Evolutionary conservation across 2,113 vertebrate genomes (phyloP).

Genomic region (Oreocharis arfaki): DNA sequence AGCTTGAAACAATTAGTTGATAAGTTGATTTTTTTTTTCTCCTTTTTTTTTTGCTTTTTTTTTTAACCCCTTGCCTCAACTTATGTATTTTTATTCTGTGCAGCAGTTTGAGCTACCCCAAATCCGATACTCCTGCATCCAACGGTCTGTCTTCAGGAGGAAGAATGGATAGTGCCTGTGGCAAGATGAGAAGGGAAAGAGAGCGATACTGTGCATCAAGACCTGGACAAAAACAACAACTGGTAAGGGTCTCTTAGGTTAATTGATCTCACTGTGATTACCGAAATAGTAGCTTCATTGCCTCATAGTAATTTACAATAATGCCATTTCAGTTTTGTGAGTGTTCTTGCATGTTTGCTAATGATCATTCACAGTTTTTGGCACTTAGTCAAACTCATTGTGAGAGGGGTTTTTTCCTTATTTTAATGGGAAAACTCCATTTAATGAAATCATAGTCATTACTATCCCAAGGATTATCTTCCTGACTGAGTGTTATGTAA

Average conservation of each 20-base stretch:
- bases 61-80: neutral
- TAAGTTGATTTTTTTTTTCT: neutral
- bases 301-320: neutral
- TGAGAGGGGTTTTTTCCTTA: neutral
- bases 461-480: neutral
- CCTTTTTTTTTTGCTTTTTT: too few species aligned
- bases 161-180: constrained; percentile 69
- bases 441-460: neutral
- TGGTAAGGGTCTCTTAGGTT: constrained; percentile 67
- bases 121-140: constrained; percentile 79
- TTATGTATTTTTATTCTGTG: constrained; percentile 3
- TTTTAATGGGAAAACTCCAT: neutral
- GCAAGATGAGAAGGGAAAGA: constrained; percentile 91
- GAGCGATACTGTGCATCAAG: constrained; percentile 73
- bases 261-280: neutral
- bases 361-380: neutral
- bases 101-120: constrained; percentile 74
- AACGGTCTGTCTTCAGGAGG: constrained; percentile 77
- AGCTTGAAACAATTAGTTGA: neutral
- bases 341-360: neutral
- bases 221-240: constrained; percentile 63
- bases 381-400: neutral
- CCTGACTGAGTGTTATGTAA: neutral
- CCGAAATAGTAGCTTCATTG: neutral
- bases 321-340: neutral